Evolutionary conservation across 2,797 vertebrate genomes (phyloP).

Genomic region (Ptychadena robeensis): DNA sequence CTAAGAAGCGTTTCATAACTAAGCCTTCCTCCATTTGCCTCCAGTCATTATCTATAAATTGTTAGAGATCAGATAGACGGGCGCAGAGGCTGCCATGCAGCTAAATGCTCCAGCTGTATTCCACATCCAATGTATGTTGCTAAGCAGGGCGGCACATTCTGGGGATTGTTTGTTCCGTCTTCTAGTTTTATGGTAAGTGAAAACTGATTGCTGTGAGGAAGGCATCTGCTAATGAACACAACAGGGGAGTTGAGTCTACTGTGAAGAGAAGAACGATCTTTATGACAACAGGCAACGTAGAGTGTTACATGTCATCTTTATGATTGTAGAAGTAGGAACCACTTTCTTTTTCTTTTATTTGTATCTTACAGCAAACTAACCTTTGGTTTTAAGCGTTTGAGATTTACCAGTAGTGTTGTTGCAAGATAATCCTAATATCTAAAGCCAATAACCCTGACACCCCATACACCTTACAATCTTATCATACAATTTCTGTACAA

Average conservation of each 20-base stretch:
- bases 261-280: background rate
- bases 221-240: conserved; percentile 46
- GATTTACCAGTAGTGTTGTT: background rate
- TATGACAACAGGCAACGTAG: background rate
- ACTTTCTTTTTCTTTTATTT: background rate
- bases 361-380: background rate
- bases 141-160: conserved; percentile 22
- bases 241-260: background rate
- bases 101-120: conserved; percentile 24
- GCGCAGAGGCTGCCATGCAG: background rate
- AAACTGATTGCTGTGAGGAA: conserved; percentile 41
- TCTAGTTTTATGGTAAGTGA: conserved; percentile 39
- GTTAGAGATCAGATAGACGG: conserved; percentile 34
- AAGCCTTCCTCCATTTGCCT: background rate
- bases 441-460: too few relatives aligned
- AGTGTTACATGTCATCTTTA: background rate
- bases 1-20: conserved; percentile 21
- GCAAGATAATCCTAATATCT: background rate
- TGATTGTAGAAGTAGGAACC: background rate
- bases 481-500: too few relatives aligned
- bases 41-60: conserved; percentile 43
- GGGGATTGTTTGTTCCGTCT: conserved; percentile 47
- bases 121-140: conserved; percentile 34
- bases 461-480: too few relatives aligned
- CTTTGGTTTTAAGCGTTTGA: background rate